These are phyloP conservation scores for Margarornis squamiger DNA, from an alignment of 2,797 vertebrate species.

Conservation along the genomic window DNA sequence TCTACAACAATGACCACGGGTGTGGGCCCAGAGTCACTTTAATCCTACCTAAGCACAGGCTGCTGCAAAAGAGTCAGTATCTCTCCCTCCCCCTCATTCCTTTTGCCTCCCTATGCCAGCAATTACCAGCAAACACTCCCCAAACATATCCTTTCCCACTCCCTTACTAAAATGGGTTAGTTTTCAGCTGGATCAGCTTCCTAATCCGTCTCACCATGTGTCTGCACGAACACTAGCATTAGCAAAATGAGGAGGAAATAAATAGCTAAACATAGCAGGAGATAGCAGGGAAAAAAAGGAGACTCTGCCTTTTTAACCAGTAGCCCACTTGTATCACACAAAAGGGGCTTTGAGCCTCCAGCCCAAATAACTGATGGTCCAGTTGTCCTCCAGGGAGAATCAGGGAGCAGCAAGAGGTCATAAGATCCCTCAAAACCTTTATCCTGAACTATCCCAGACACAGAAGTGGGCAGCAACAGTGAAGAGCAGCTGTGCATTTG, in stretches of 20 bases:
- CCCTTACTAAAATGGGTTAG: constrained; percentile 18
- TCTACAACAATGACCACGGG: not conserved
- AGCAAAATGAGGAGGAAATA: constrained; percentile 42
- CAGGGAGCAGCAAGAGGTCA: not conserved
- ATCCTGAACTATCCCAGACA: not conserved
- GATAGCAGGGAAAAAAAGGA: not conserved
- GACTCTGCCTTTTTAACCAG: not conserved
- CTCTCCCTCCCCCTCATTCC: not conserved
- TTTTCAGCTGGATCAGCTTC: constrained; percentile 59
- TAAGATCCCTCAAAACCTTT: not conserved
- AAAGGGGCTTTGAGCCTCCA: not conserved
- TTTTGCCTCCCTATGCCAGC: not conserved
- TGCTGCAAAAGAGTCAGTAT: not conserved
- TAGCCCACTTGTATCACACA: not conserved
- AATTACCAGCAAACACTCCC: not conserved
- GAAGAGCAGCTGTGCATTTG: not conserved
- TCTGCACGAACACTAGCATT: constrained; percentile 31
- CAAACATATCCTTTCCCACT: constrained; percentile 27
- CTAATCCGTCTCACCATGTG: constrained; percentile 53
- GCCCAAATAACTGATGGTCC: not conserved
- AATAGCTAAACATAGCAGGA: not conserved
- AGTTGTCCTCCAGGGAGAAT: not conserved
- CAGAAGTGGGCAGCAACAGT: not conserved
- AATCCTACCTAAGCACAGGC: not conserved
- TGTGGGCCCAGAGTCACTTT: not conserved